Evolutionary conservation across 35 echinoderm and acorn worm species (phyloP).

Genomic region (Chiridota heheva): DNA sequence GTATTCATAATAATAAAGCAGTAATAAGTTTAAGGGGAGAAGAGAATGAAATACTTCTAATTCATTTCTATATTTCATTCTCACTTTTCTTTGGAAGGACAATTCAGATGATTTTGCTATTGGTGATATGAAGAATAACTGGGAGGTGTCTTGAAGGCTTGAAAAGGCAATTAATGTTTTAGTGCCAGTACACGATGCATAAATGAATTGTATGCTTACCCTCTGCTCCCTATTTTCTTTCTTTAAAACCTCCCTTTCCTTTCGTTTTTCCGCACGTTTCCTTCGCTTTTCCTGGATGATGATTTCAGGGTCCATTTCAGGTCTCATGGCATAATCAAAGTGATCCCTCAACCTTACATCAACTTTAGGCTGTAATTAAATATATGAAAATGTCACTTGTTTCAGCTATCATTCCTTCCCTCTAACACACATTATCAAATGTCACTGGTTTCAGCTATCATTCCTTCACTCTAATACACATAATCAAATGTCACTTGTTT

Average conservation of each 20-base stretch:
- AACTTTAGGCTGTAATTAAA: conserved; percentile 20
- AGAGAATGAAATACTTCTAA: no score
- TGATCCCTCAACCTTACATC: conserved; percentile 71
- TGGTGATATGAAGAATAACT: no score
- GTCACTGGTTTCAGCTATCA: conserved; percentile 45
- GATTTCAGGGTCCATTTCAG: conserved; percentile 59
- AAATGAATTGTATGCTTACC: no score
- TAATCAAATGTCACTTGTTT: not conserved
- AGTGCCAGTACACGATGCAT: no score
- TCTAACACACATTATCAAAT: no score
- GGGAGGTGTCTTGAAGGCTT: no score
- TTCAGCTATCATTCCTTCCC: conserved; percentile 23
- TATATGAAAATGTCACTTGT: not conserved
- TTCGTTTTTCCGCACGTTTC: conserved; percentile 32
- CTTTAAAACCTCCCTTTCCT: conserved; percentile 48
- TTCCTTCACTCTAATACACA: conserved; percentile 35
- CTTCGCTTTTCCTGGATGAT: conserved; percentile 25
- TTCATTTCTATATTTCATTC: no score
- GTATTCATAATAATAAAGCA: no score
- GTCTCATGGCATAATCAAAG: conserved; percentile 86
- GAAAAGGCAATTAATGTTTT: no score
- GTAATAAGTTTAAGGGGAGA: no score
- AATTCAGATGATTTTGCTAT: no score
- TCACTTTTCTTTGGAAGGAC: no score
- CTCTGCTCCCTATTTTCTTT: conserved; percentile 40